Percentiles rank a stretch among this genome's conserved stretches.
Conservation (phyloP, 2,888 invertebrate species). For the Papilio demoleus region DNA sequence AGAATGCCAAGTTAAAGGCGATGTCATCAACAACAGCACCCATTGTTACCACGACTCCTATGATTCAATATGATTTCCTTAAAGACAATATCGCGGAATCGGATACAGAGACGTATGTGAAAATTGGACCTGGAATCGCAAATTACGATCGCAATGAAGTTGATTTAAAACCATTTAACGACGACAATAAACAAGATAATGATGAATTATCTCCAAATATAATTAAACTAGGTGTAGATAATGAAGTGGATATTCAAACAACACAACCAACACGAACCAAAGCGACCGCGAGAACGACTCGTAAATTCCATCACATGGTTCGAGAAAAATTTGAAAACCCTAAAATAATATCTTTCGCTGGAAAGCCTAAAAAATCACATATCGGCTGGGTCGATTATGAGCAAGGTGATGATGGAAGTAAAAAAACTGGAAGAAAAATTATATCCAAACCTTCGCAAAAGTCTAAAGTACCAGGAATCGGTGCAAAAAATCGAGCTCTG, state of each 20-base stretch:
- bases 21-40: conserved; percentile 1
- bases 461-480: not conserved
- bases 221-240: not conserved
- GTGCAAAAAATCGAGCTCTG: conserved; percentile 1
- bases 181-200: conserved; percentile 12
- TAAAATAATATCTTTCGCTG: not conserved
- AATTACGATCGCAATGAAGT: conserved; percentile 10
- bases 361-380: conserved; percentile 27
- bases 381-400: conserved; percentile 37
- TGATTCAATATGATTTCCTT: conserved; percentile 31
- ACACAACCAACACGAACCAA: conserved; percentile 24
- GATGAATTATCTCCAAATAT: conserved; percentile 13
- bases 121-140: not conserved
- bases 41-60: conserved; percentile 27
- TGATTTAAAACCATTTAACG: conserved; percentile 14
- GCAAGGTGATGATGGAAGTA: conserved; percentile 18
- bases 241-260: not conserved
- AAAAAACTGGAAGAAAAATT: conserved; percentile 22
- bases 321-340: conserved; percentile 27
- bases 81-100: conserved; percentile 21
- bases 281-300: conserved; percentile 4
- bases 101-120: not conserved
- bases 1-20: conserved; percentile 14
- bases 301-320: conserved; percentile 36
- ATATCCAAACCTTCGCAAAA: too few relatives aligned